Conservation (phyloP, 35 echinoderm and acorn worm species). For the Diadema setosum region DNA sequence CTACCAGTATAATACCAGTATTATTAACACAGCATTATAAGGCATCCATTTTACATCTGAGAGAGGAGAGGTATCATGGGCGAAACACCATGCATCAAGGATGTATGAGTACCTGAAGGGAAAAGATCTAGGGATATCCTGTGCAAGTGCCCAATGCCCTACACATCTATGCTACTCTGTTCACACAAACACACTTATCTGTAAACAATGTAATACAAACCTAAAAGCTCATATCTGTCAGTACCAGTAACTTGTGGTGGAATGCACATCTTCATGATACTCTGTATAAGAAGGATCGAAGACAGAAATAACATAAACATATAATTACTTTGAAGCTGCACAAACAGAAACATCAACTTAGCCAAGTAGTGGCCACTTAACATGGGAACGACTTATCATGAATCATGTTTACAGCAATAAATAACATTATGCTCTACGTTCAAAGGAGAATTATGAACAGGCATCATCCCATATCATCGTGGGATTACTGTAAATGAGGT, state of each 20-base stretch:
- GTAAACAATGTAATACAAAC: neutral
- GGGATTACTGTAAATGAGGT: too few relatives aligned
- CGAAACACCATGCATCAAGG: neutral
- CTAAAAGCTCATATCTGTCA: neutral
- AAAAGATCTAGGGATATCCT: neutral
- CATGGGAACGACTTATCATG: too few relatives aligned
- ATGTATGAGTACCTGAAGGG: neutral
- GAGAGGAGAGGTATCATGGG: neutral
- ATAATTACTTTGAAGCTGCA: too few relatives aligned
- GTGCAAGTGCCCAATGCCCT: constrained; percentile 10
- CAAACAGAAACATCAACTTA: too few relatives aligned
- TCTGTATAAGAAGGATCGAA: neutral
- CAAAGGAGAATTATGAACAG: too few relatives aligned
- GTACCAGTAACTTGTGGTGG: neutral
- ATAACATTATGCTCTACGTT: too few relatives aligned
- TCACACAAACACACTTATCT: neutral
- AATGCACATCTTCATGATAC: neutral
- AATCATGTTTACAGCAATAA: too few relatives aligned
- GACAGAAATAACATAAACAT: too few relatives aligned
- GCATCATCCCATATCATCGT: too few relatives aligned
- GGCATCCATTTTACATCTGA: neutral
- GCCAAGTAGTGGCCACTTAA: too few relatives aligned
- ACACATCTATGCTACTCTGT: constrained; percentile 11
- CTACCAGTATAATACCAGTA: too few relatives aligned
- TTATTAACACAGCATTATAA: too few relatives aligned